phyloP scores from a whole-genome alignment of 2,888 invertebrate species.

The Eulithis prunata region DNA sequence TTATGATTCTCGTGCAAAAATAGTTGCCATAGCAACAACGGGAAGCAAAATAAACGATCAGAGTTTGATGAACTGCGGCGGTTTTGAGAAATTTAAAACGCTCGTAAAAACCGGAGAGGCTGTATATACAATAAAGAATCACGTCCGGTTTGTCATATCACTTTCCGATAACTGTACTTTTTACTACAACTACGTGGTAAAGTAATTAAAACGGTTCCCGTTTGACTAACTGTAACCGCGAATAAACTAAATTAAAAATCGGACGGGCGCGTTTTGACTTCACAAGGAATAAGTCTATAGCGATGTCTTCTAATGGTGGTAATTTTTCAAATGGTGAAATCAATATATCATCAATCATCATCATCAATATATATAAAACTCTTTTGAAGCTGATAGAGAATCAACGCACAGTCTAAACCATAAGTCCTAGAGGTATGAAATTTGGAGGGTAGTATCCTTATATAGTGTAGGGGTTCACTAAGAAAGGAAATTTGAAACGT shows the following conservation, averaged over 20 bases:
- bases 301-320: too few species aligned
- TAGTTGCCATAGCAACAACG: conserved; percentile 37
- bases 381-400: too few species aligned
- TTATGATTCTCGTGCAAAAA: conserved; percentile 18
- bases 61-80: conserved; percentile 47
- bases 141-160: conserved; percentile 67
- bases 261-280: too few species aligned
- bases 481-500: too few species aligned
- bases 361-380: too few species aligned
- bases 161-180: conserved; percentile 78
- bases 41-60: conserved; percentile 35
- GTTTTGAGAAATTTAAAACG: conserved; percentile 37
- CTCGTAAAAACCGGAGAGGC: conserved; percentile 43
- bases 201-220: conserved; percentile 80
- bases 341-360: too few species aligned
- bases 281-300: too few species aligned
- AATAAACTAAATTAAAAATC: conserved; percentile 31
- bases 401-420: too few species aligned
- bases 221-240: conserved; percentile 73
- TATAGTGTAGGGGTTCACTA: too few species aligned
- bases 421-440: too few species aligned
- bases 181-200: conserved; percentile 73
- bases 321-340: too few species aligned
- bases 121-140: conserved; percentile 49
- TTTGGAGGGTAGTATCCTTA: too few species aligned